Conservation (phyloP, 2,888 invertebrate genomes). For the Diplazon laetatorius region DNA sequence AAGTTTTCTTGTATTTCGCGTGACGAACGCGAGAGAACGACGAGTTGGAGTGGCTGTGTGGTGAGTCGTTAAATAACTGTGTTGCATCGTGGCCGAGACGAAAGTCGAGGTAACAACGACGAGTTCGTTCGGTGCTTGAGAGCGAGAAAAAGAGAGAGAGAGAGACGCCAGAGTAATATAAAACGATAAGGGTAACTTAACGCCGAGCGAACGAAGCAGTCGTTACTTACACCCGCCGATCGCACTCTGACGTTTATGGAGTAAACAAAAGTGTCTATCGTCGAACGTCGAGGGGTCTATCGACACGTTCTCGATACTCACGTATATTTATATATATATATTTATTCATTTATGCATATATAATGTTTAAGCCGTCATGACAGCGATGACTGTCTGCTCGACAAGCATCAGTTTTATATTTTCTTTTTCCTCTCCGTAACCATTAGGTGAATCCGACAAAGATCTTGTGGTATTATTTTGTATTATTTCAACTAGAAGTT, state of each 20-base stretch:
- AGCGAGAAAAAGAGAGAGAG: conserved; percentile 25
- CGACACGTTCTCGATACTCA: conserved; percentile 41
- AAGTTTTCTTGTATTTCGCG: conserved; percentile 22
- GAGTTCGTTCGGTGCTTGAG: conserved; percentile 15
- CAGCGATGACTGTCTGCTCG: no score
- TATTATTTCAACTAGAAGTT: no score
- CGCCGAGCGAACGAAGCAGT: conserved; percentile 45
- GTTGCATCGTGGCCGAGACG: conserved; percentile 44
- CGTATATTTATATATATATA: conserved; percentile 23
- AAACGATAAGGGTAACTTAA: conserved; percentile 58
- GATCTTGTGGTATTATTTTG: no score
- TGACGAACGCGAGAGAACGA: conserved; percentile 31
- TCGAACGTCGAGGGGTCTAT: conserved; percentile 45
- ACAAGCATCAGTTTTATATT: no score
- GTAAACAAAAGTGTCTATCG: conserved; percentile 57
- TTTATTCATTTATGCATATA: no score
- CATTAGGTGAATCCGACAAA: no score
- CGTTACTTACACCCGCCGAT: conserved; percentile 55
- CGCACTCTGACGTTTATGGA: conserved; percentile 57
- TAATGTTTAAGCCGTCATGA: background rate
- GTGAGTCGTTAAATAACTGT: conserved; percentile 49
- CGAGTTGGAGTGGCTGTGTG: conserved; percentile 43
- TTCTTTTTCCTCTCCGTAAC: no score
- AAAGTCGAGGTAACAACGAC: conserved; percentile 19
- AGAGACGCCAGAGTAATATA: conserved; percentile 56